Conservation (phyloP, 1,140 invertebrate genomes). For the Copidosoma floridanum region DNA sequence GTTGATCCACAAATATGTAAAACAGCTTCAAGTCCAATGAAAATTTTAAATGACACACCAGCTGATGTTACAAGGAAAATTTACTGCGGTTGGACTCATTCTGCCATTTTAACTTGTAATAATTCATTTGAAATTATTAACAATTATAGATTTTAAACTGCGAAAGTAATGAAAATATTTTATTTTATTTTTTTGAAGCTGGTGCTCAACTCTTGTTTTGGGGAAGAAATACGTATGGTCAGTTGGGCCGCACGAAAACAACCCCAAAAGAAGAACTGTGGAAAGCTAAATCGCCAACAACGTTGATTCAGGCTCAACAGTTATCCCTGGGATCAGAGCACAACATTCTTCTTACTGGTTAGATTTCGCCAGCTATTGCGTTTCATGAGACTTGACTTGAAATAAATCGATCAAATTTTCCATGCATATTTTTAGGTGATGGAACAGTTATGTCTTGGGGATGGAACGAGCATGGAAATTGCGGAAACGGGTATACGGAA, state of each 20-base stretch:
- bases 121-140: conserved; percentile 9
- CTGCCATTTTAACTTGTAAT: conserved; percentile 59
- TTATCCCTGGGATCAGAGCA: conserved; percentile 77
- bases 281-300: conserved; percentile 29
- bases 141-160: too few relatives aligned
- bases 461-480: conserved; percentile 90
- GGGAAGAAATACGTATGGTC: conserved; percentile 81
- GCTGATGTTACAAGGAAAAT: conserved; percentile 28
- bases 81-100: conserved; percentile 74
- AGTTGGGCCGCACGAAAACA: conserved; percentile 58
- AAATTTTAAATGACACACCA: conserved; percentile 42
- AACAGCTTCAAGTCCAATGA: conserved; percentile 57
- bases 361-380: too few relatives aligned
- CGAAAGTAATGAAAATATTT: too few relatives aligned
- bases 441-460: conserved; percentile 76
- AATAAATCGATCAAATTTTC: conserved; percentile 19
- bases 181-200: conserved; percentile 27
- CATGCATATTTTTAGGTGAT: conserved; percentile 60
- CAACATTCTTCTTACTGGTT: conserved; percentile 62
- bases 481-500: conserved; percentile 68
- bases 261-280: conserved; percentile 9
- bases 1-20: conserved; percentile 52
- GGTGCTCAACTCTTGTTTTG: conserved; percentile 63
- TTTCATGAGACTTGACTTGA: background rate
- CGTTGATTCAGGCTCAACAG: conserved; percentile 49